phyloP scores from a whole-genome alignment of 2,888 invertebrate species.

The Clepsis dumicolana region DNA sequence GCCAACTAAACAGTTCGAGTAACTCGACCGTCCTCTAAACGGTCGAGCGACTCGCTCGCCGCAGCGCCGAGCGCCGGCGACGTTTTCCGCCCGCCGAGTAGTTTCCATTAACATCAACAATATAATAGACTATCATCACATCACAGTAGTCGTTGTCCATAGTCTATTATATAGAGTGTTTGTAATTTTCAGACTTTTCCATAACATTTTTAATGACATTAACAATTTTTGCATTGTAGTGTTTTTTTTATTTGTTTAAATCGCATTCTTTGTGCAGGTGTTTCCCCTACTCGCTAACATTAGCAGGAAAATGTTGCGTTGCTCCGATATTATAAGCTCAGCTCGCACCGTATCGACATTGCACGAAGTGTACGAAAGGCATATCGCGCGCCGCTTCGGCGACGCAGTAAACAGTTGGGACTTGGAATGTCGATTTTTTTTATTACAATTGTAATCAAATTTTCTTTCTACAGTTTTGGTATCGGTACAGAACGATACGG shows the following conservation, averaged over 20 bases:
- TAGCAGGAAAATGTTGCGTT: constrained; percentile 86
- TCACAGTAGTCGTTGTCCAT: constrained; percentile 42
- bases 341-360: constrained; percentile 61
- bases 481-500: constrained; percentile 51
- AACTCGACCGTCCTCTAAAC: constrained; percentile 65
- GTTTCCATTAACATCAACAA: constrained; percentile 61
- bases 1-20: constrained; percentile 74
- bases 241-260: constrained; percentile 79
- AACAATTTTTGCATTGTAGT: constrained; percentile 80
- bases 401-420: constrained; percentile 59
- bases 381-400: constrained; percentile 67
- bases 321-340: constrained; percentile 72
- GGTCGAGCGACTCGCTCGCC: constrained; percentile 18
- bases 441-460: constrained; percentile 46
- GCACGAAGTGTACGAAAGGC: constrained; percentile 78
- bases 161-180: constrained; percentile 67
- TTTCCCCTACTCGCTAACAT: constrained; percentile 84
- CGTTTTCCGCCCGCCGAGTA: constrained; percentile 73
- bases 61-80: constrained; percentile 64
- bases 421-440: constrained; percentile 53
- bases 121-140: constrained; percentile 62
- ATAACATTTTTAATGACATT: constrained; percentile 70
- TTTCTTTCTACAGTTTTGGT: constrained; percentile 42
- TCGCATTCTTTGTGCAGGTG: constrained; percentile 85
- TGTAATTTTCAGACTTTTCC: constrained; percentile 71